Evolutionary conservation across 2,797 vertebrate genomes (phyloP).

Genomic region (Acanthurus tractus): DNA sequence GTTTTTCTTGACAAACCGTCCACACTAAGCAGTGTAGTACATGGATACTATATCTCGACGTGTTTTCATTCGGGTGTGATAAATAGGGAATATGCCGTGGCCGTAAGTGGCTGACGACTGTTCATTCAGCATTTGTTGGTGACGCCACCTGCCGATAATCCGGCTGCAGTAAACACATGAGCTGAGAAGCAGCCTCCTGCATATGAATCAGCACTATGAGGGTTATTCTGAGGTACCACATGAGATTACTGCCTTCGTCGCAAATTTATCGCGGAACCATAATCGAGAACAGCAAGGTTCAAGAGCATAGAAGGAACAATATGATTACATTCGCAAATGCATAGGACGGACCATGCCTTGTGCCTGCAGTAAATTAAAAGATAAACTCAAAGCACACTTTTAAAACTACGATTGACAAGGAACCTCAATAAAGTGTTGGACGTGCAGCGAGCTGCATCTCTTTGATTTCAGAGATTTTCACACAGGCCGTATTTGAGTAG

Average conservation of each 20-base stretch:
- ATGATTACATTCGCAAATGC: not conserved
- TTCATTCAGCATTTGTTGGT: constrained; percentile 52
- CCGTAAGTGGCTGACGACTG: not conserved
- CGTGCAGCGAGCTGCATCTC: not conserved
- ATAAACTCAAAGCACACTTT: not conserved
- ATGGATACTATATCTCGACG: not conserved
- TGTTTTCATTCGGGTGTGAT: constrained; percentile 3
- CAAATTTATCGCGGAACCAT: constrained; percentile 72
- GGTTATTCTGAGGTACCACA: constrained; percentile 66
- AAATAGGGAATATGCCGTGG: not conserved
- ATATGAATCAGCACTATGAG: constrained; percentile 74
- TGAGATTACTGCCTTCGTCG: constrained; percentile 74
- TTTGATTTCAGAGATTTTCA: too few species aligned
- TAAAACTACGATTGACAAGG: too few species aligned
- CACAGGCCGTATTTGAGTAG: too few species aligned
- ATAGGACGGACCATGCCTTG: not conserved
- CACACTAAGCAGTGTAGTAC: not conserved
- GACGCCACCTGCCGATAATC: constrained; percentile 72
- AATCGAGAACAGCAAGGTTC: constrained; percentile 50
- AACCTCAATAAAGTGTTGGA: not conserved
- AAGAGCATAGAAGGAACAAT: constrained; percentile 10
- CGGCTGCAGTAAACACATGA: constrained; percentile 57
- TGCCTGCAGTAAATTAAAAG: too few species aligned
- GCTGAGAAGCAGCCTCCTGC: constrained; percentile 46
- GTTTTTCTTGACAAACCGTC: not conserved